phyloP scores from a whole-genome alignment of 1,140 invertebrate genomes.

The Ostrea edulis region DNA sequence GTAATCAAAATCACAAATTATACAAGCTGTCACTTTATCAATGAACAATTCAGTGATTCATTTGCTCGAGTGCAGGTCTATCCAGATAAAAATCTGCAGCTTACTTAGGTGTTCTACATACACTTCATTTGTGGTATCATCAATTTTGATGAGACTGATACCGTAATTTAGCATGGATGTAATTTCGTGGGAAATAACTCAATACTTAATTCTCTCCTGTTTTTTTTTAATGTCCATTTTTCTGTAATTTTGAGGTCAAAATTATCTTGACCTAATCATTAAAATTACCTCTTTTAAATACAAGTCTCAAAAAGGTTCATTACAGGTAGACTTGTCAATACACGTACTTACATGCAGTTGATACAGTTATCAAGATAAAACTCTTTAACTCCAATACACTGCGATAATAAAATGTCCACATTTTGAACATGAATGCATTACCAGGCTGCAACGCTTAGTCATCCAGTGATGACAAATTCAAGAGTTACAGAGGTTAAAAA shows the following conservation, averaged over 20 bases:
- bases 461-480: constrained; percentile 25
- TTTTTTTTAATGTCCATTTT: not conserved
- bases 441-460: constrained; percentile 25
- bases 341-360: not conserved
- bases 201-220: not conserved
- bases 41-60: constrained; percentile 34
- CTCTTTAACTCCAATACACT: not conserved
- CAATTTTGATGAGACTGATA: not conserved
- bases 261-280: too few species aligned
- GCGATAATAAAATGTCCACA: not conserved
- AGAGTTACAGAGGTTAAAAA: not conserved
- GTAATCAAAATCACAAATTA: not conserved
- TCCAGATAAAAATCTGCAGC: constrained; percentile 18
- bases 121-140: not conserved
- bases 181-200: not conserved
- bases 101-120: not conserved
- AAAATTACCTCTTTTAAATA: too few species aligned
- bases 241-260: too few species aligned
- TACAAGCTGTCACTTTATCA: not conserved
- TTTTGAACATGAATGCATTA: constrained; percentile 28
- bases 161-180: not conserved
- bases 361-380: constrained; percentile 8
- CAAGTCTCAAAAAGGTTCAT: not conserved
- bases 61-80: constrained; percentile 31
- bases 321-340: not conserved